Base-by-base conservation (phyloP, 2,888 invertebrate genomes). In the Helicoverpa assulta region DNA sequence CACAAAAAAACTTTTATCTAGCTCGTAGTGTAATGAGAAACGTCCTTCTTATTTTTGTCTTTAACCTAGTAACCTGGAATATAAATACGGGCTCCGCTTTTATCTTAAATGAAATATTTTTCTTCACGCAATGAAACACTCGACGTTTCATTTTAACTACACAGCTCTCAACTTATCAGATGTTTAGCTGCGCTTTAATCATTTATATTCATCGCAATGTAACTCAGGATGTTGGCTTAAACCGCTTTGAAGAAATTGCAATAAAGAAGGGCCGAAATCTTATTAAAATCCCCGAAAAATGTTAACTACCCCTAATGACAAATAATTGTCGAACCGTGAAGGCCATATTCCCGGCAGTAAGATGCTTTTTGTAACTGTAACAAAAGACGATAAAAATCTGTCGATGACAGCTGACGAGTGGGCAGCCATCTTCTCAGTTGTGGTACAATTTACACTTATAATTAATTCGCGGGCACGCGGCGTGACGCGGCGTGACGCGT, bases 401-500 rank as follows among this genome's bases (percentile, higher is more conserved):
- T 33, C 40, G 60, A 54, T 66, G 60, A 37, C 59, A 56, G 73
- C 40, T 19, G 56, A 47, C 33, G 57, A 29, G 18, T 50, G 54
- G 33, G 37, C 75, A 19, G 65, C 40, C 51, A 60, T 65, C 59
- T 72, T 66, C 51, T 66, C 57, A 70, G 56, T 52, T 57, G 57
- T 33, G 53, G 65, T 40, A 73, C 67, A 71, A 79, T 82, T 72
- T 71, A 59, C 73, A 63, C 76, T 61, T 51, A n/a, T 67, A 78
- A 84, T 84, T 70, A 82, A 82, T 84, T 70, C 82, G 54, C 54
- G 62, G 57, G 67, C 79, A 81, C 82, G 76, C 72, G 64, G 21
- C 10, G 10, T 21, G 37, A 29, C 50, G 18, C 14, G 1, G 26
- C 16, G 53, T n/a, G n/a, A n/a, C n/a, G 21, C 10, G 10, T 21